Percentiles rank a stretch among this genome's conserved stretches.
These are phyloP conservation scores for Lynx canadensis DNA, from an alignment of 2,113 vertebrate genomes.

Conservation along the genomic window DNA sequence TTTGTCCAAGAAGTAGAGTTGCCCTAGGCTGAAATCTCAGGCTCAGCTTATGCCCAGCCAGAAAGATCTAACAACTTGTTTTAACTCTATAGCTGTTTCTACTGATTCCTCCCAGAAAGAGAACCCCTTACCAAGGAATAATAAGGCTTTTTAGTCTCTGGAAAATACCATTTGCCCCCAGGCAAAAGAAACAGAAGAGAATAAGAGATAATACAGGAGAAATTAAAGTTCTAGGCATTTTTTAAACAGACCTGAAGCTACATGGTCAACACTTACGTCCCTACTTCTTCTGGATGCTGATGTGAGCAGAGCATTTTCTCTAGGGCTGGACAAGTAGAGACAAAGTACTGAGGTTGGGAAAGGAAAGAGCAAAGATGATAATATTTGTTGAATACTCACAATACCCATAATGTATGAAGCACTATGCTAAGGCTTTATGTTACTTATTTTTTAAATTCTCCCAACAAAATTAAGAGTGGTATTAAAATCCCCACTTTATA, in stretches of 20 bases:
- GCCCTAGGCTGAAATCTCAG: not conserved
- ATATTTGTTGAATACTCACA: not conserved
- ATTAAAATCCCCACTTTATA: not conserved
- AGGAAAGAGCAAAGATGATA: not conserved
- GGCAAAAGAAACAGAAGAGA: not conserved
- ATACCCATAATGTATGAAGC: no score
- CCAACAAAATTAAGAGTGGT: not conserved
- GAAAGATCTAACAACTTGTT: slow-evolving; percentile 9
- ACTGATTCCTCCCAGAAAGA: not conserved
- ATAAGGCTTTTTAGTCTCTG: slow-evolving; percentile 17
- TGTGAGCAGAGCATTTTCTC: not conserved
- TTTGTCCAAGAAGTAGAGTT: not conserved
- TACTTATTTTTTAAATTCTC: not conserved
- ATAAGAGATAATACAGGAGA: not conserved
- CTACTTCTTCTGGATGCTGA: not conserved
- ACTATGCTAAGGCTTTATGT: not conserved
- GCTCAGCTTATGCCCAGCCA: not conserved
- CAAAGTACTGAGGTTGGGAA: not conserved
- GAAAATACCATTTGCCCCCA: not conserved
- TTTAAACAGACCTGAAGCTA: not conserved
- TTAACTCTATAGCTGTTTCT: not conserved
- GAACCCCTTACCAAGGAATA: not conserved
- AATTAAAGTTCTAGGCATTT: slow-evolving; percentile 36
- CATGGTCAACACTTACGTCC: not conserved
- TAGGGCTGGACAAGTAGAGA: not conserved